A percentile compares a stretch with the other conserved stretches of the same genome.
Evolutionary conservation across 2,113 vertebrate genomes (phyloP).

Genomic region (Callipepla squamata): DNA sequence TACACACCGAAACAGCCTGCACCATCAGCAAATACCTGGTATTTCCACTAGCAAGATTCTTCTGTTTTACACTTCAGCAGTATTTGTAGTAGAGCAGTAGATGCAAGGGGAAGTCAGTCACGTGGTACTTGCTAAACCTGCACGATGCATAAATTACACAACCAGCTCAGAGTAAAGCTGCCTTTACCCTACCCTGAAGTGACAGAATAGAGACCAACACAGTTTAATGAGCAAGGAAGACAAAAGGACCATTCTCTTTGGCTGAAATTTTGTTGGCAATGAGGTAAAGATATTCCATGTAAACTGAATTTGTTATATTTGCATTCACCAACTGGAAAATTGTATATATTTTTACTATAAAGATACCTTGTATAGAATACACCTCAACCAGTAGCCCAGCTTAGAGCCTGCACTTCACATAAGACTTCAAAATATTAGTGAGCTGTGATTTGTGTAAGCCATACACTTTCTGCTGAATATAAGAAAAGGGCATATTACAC

Average conservation of each 20-base stretch:
- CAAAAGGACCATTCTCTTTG: neutral
- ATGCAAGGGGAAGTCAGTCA: neutral
- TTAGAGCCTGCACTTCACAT: neutral
- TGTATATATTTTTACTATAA: neutral
- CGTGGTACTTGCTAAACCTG: neutral
- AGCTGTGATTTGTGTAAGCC: neutral
- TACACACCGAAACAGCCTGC: accelerated
- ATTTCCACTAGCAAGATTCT: neutral
- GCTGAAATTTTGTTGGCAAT: neutral
- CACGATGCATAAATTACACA: neutral
- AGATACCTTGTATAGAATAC: neutral
- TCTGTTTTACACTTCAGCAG: neutral
- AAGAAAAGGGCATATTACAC: constrained; percentile 22
- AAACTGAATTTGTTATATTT: neutral
- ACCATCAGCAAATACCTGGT: neutral
- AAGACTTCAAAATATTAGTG: neutral
- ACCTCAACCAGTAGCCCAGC: neutral
- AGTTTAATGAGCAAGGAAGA: neutral
- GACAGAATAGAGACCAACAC: neutral
- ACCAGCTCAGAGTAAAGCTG: neutral
- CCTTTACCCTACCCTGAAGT: neutral
- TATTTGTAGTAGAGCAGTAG: neutral
- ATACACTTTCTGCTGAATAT: constrained; percentile 20
- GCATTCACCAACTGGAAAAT: neutral
- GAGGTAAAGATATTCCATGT: neutral